Base-by-base conservation (phyloP, 2,113 vertebrate genomes). In the Hystrix cristata region DNA sequence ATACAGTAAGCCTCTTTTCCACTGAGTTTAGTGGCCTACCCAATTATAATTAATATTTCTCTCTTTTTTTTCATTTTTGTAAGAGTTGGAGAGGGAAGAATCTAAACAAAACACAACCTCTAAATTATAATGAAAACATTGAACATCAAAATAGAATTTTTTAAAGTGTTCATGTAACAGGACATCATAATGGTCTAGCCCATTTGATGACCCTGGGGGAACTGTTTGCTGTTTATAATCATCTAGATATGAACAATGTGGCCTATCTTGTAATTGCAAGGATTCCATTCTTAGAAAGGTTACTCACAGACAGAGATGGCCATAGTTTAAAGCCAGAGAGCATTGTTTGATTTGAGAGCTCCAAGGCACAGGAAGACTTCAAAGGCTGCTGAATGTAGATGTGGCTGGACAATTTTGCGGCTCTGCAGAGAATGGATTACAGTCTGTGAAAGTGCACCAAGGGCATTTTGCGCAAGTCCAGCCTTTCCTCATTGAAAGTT, bases 401-500 rank as follows among this genome's bases (percentile, higher is more conserved):
- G 65, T 64, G 96, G 93, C 51, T 3, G 83, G 29, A 90, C 60
- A 14, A 53, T 95, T 38, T 59, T 46, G 0, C 43, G 51, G 27
- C 87, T 95, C 27, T 46, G 31, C 25, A 69, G 13, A 90, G 51
- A 97, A 71, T 43, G 59, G 94, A 95, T 95, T 94, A 94, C 85
- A 67, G 59, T 90, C 97, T 96, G 94, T 23, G 91, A 95, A 98
- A 98, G 96, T 88, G 94, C 51, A 94, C 0, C 9, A 97, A 83
- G 96, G 65, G 87, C 98, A 95, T 97, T 98, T 98, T 97, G 93
- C 93, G 85, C 97, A 95, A 96, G 94, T 94, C 97, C 80, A 7
- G 84, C 62, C 95, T 98, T 98, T 97, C 94, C 89, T 98, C 98
- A 98, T 98, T 98, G 98, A 98, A 96, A 60, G 97, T 99, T 98